Evolutionary conservation across 2,797 vertebrate genomes (phyloP).

Genomic region (Etheostoma nigrum): DNA sequence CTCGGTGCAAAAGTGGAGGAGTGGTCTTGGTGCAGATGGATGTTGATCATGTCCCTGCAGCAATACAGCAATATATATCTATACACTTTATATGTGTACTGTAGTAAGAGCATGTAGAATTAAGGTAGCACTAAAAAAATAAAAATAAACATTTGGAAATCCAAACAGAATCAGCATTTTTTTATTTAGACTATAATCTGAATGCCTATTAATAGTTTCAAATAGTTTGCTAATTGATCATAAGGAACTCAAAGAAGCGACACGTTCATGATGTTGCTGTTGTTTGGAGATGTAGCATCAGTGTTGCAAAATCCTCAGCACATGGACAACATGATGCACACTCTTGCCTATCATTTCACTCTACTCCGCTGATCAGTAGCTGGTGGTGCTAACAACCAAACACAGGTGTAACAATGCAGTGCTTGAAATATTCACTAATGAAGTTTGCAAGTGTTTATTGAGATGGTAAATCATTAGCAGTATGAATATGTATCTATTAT

Average conservation of each 20-base stretch:
- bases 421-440: not conserved
- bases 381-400: not conserved
- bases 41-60: conserved; percentile 49
- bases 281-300: too few species aligned
- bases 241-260: too few species aligned
- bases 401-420: not conserved
- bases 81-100: too few species aligned
- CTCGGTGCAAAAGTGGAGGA: conserved; percentile 11
- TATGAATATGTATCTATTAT: not conserved
- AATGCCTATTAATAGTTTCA: too few species aligned
- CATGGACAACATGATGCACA: not conserved
- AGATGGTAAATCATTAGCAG: not conserved
- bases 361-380: not conserved
- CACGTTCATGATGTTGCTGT: not conserved
- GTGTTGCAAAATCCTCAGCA: not conserved
- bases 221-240: too few species aligned
- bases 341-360: not conserved
- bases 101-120: too few species aligned
- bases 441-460: not conserved
- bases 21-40: conserved; percentile 24
- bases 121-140: too few species aligned
- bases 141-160: too few species aligned
- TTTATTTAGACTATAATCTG: too few species aligned
- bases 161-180: too few species aligned
- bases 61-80: not conserved